These are phyloP conservation scores for Villa cingulata DNA, from an alignment of 2,888 invertebrate species.

Conservation along the genomic window DNA sequence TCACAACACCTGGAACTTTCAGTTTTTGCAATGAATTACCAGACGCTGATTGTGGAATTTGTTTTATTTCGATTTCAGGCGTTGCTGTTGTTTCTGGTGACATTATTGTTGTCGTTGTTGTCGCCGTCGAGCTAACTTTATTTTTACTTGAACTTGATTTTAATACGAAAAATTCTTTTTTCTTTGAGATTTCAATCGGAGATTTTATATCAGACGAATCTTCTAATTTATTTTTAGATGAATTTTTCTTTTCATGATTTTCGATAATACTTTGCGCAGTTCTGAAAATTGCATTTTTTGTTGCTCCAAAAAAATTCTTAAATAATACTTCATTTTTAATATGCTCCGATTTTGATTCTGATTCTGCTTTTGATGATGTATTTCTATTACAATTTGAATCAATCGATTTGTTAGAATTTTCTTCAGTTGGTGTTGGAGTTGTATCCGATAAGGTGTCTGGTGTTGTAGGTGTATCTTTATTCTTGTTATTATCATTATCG, in stretches of 20 bases:
- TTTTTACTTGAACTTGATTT: conserved; percentile 30
- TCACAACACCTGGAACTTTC: conserved; percentile 34
- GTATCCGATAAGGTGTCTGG: not conserved
- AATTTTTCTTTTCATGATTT: conserved; percentile 36
- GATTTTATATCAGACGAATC: conserved; percentile 25
- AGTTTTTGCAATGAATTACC: conserved; percentile 27
- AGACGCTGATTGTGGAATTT: conserved; percentile 1
- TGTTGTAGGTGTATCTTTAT: not conserved
- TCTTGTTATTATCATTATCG: conserved; percentile 8
- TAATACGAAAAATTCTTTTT: conserved; percentile 33
- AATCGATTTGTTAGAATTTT: conserved; percentile 2
- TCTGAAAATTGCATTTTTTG: conserved; percentile 36
- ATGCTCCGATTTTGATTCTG: conserved; percentile 22
- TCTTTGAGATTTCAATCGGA: conserved; percentile 33
- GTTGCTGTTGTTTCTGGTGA: not conserved
- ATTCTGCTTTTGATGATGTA: conserved; percentile 1
- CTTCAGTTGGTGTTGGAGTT: conserved; percentile 12
- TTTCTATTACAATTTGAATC: not conserved
- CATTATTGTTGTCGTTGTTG: conserved; percentile 21
- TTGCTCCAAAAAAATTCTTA: conserved; percentile 36
- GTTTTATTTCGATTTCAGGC: conserved; percentile 10
- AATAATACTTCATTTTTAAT: conserved; percentile 33
- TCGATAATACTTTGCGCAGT: conserved; percentile 38
- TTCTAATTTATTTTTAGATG: conserved; percentile 26
- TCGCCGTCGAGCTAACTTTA: conserved; percentile 28